Percentiles rank a stretch among this genome's conserved stretches.
These are phyloP conservation scores for Tetraodon nigroviridis DNA, from an alignment of 2,113 vertebrate genomes.

Conservation along the genomic window DNA sequence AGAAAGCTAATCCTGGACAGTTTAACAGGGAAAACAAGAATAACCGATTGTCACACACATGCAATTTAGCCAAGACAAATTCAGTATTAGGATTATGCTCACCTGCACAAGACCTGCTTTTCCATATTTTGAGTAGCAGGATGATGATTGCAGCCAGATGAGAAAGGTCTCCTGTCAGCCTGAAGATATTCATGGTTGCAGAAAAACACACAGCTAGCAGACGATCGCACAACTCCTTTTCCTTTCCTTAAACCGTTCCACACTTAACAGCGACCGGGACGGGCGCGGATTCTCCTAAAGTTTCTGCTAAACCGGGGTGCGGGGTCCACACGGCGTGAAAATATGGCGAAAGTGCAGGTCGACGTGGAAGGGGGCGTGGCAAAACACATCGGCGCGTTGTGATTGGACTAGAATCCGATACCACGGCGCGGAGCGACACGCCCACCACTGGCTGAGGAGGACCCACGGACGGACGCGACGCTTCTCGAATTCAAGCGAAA, in stretches of 20 bases:
- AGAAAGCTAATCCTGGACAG: neutral
- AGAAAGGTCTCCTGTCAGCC: conserved; percentile 90
- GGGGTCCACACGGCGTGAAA: conserved; percentile 33
- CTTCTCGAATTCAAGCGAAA: too few species aligned
- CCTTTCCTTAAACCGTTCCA: neutral
- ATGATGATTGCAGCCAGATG: conserved; percentile 97
- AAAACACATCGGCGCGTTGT: neutral
- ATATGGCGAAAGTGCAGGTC: conserved; percentile 71
- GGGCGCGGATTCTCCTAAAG: neutral
- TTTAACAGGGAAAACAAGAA: neutral
- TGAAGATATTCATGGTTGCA: conserved; percentile 87
- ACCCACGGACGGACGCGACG: neutral
- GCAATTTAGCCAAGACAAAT: neutral
- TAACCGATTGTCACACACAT: neutral
- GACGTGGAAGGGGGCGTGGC: conserved; percentile 72
- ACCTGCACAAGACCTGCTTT: conserved; percentile 95
- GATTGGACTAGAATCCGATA: conserved; percentile 48
- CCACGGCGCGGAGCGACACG: conserved; percentile 7
- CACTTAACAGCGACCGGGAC: neutral
- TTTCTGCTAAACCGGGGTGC: conserved; percentile 19
- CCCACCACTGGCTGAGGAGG: conserved; percentile 1
- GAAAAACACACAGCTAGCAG: neutral
- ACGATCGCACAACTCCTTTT: neutral
- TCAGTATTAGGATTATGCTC: conserved; percentile 27
- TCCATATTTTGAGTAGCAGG: conserved; percentile 96